Percentiles rank a stretch among this genome's conserved stretches.
phyloP scores from a whole-genome alignment of 2,888 invertebrate species.

The Bedellia somnulentella region DNA sequence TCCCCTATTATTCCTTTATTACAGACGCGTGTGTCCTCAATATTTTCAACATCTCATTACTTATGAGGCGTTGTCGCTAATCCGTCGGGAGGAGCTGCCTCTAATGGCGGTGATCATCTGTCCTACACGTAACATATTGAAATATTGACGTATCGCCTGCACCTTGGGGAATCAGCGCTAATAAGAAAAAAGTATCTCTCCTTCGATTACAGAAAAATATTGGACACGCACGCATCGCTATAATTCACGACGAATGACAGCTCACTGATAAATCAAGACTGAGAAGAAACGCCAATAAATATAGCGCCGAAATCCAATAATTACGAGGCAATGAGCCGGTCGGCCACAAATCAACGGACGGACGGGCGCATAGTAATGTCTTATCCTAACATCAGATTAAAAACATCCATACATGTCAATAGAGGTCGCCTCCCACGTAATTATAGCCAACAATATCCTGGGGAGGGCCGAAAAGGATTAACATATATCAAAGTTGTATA shows the following conservation, averaged over 20 bases:
- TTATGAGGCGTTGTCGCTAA: constrained; percentile 37
- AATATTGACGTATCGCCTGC: constrained; percentile 50
- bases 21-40: constrained; percentile 47
- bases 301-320: constrained; percentile 56
- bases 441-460: constrained; percentile 57
- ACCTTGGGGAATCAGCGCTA: constrained; percentile 37
- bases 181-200: constrained; percentile 18
- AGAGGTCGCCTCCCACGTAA: constrained; percentile 58
- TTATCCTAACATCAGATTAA: constrained; percentile 61
- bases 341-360: constrained; percentile 49
- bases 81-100: constrained; percentile 46
- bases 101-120: constrained; percentile 56
- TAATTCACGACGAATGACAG: constrained; percentile 33
- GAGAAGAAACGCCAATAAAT: constrained; percentile 55
- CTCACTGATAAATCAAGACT: constrained; percentile 45
- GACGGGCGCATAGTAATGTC: constrained; percentile 52
- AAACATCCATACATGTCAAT: constrained; percentile 61
- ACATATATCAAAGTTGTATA: constrained; percentile 57
- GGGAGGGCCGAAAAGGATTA: constrained; percentile 51
- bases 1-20: constrained; percentile 37
- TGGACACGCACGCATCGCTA: constrained; percentile 29
- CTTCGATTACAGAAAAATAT: constrained; percentile 18
- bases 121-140: constrained; percentile 51
- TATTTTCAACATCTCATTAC: constrained; percentile 57
- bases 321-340: constrained; percentile 52